Conservation (phyloP, 1,140 invertebrate genomes). For the Sweltsa coloradensis region DNA sequence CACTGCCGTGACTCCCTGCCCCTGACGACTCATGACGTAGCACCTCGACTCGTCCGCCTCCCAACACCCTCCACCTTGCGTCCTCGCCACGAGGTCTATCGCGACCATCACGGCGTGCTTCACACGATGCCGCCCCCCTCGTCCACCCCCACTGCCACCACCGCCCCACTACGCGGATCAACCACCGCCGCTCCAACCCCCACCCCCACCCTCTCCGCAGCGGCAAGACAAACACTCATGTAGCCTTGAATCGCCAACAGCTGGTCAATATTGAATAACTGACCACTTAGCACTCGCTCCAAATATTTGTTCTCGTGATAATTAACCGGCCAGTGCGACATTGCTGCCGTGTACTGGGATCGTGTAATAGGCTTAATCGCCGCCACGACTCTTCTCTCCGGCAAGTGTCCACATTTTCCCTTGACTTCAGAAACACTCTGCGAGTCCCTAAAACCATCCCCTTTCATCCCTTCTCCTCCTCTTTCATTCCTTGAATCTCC, state of each 20-base stretch:
- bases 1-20: too few relatives aligned
- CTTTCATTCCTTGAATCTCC: not conserved
- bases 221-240: conserved; percentile 46
- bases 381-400: too few relatives aligned
- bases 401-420: too few relatives aligned
- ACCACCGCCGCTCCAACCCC: conserved; percentile 47
- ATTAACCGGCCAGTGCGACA: conserved; percentile 54
- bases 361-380: conserved; percentile 53
- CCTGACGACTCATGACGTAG: too few relatives aligned
- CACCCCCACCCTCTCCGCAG: conserved; percentile 22
- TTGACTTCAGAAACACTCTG: conserved; percentile 43
- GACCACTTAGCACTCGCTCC: conserved; percentile 47
- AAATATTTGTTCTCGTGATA: conserved; percentile 56
- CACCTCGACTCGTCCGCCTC: too few relatives aligned
- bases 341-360: conserved; percentile 41
- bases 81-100: conserved; percentile 69
- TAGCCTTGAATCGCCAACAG: conserved; percentile 41
- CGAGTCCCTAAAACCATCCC: conserved; percentile 38
- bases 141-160: conserved; percentile 54
- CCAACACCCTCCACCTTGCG: conserved; percentile 72
- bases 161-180: conserved; percentile 44
- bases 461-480: conserved; percentile 32
- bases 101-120: conserved; percentile 78
- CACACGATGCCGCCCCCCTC: conserved; percentile 49
- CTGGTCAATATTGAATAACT: conserved; percentile 47